Evolutionary conservation across 2,888 invertebrate genomes (phyloP).

Genomic region (Phalera bucephala): DNA sequence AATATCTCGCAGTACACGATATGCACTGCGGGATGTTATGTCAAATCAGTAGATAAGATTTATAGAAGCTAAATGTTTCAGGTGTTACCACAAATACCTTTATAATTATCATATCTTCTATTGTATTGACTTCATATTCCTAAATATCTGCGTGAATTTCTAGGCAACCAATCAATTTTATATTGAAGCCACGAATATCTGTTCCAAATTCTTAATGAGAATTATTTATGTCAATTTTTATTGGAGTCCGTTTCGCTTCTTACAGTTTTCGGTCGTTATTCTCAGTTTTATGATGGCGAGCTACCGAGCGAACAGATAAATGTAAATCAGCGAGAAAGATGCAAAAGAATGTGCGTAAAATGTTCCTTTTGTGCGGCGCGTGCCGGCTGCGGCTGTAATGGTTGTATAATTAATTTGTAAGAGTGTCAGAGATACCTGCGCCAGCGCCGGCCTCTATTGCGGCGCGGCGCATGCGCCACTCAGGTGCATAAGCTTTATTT

Average conservation of each 20-base stretch:
- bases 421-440: conserved; percentile 54
- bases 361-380: conserved; percentile 50
- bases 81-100: no score
- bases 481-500: conserved; percentile 81
- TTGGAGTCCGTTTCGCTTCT: background rate
- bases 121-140: no score
- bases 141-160: no score
- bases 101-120: no score
- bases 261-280: background rate
- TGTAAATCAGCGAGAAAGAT: conserved; percentile 45
- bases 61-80: no score
- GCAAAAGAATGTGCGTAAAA: conserved; percentile 39
- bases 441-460: conserved; percentile 56
- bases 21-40: no score
- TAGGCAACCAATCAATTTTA: no score
- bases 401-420: conserved; percentile 69
- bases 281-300: conserved; percentile 1
- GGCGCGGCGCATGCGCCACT: conserved; percentile 60
- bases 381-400: conserved; percentile 46
- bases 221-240: background rate
- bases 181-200: no score
- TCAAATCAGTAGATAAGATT: no score
- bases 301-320: conserved; percentile 32
- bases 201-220: background rate
- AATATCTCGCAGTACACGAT: no score